Evolutionary conservation across 2,113 vertebrate genomes (phyloP).

Genomic region (Lates calcarifer): DNA sequence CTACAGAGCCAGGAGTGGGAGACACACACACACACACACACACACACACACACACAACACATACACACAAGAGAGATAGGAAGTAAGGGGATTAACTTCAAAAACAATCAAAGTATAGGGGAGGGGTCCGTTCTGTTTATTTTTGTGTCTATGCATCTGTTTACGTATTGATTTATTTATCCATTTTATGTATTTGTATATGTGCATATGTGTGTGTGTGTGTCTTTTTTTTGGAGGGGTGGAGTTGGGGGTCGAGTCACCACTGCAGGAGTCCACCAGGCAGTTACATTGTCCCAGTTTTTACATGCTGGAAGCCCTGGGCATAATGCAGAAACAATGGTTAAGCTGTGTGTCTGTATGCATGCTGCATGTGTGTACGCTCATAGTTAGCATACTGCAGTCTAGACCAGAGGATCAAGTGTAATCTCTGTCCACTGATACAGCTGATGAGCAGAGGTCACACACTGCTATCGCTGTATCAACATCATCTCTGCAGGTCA

Average conservation of each 20-base stretch:
- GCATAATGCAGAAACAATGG: constrained; percentile 68
- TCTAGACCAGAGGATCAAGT: constrained; percentile 72
- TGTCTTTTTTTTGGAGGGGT: constrained; percentile 18
- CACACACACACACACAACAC: neutral
- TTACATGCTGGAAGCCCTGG: constrained; percentile 68
- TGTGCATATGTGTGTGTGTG: constrained; percentile 25
- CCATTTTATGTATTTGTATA: constrained; percentile 32
- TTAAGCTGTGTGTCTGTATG: constrained; percentile 40
- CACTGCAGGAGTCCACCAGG: constrained; percentile 56
- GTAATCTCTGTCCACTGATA: constrained; percentile 76
- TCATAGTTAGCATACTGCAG: constrained; percentile 61
- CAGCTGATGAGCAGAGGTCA: constrained; percentile 70
- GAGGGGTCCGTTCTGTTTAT: constrained; percentile 39
- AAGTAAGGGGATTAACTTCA: constrained; percentile 66
- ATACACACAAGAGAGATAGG: neutral
- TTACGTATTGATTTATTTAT: constrained; percentile 27
- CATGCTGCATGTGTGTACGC: constrained; percentile 41
- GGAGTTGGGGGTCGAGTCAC: constrained; percentile 47
- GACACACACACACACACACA: neutral
- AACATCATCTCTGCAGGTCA: constrained; percentile 28
- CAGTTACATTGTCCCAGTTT: constrained; percentile 72
- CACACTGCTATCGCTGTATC: constrained; percentile 39
- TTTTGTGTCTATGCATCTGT: constrained; percentile 46
- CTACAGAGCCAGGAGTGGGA: constrained; percentile 38
- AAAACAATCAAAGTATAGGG: constrained; percentile 75